A percentile compares a stretch with the other conserved stretches of the same genome.
These are phyloP conservation scores for Carapus acus DNA, from an alignment of 2,797 vertebrate species.

Conservation along the genomic window DNA sequence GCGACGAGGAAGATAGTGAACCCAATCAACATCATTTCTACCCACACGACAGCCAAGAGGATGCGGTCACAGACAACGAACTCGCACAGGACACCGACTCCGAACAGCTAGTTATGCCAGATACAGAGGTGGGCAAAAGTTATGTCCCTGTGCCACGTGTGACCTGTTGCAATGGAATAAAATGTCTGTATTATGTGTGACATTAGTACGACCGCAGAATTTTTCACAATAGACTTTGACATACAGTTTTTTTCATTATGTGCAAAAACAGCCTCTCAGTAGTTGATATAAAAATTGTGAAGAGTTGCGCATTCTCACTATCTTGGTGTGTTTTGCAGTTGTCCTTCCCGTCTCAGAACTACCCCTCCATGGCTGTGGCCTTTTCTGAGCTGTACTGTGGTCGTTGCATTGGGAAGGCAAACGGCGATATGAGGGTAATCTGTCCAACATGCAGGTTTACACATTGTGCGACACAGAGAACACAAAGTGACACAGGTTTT, in stretches of 20 bases:
- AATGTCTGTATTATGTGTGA: too few species aligned
- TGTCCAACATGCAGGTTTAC: too few species aligned
- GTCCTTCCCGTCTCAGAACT: constrained; percentile 2
- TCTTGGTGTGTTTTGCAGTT: constrained; percentile 38
- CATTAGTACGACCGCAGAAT: too few species aligned
- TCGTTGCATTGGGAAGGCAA: constrained; percentile 39
- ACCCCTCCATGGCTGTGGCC: constrained; percentile 22
- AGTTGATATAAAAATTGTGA: too few species aligned
- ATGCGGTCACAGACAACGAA: constrained; percentile 18
- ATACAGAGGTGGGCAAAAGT: constrained; percentile 41
- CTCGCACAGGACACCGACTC: constrained; percentile 32
- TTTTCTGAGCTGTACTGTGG: constrained; percentile 56
- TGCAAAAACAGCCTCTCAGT: too few species aligned
- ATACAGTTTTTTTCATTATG: too few species aligned
- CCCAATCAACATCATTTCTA: background rate
- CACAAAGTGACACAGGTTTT: constrained; percentile 5
- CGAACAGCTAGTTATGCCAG: constrained; percentile 5
- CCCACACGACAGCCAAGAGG: constrained; percentile 35
- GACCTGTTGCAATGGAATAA: background rate
- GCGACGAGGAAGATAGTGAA: constrained; percentile 75
- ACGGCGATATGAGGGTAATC: constrained; percentile 55
- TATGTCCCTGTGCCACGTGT: background rate
- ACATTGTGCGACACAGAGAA: too few species aligned
- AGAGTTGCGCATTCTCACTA: background rate
- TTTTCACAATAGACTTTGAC: too few species aligned